Conservation (phyloP, 2,888 invertebrate genomes). For the Clivina fossor region DNA sequence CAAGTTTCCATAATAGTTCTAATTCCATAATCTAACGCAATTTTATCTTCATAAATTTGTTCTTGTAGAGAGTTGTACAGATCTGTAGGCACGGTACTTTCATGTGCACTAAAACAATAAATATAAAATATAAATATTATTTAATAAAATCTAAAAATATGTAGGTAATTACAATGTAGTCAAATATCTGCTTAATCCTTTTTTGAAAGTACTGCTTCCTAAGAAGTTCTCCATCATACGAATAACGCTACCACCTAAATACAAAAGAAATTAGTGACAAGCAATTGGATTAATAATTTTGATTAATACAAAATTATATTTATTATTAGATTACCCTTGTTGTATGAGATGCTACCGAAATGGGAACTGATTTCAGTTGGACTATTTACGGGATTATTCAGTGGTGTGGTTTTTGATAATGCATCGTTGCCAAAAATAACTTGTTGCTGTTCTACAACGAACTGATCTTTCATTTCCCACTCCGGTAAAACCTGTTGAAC, state of each 20-base stretch:
- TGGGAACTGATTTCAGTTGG: constrained; percentile 61
- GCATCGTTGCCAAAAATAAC: constrained; percentile 63
- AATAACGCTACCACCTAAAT: constrained; percentile 47
- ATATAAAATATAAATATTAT: constrained; percentile 1
- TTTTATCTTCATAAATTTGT: constrained; percentile 12
- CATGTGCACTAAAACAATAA: constrained; percentile 49
- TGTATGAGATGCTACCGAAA: constrained; percentile 69
- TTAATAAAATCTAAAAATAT: no score
- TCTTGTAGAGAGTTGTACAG: constrained; percentile 56
- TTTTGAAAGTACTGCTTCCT: constrained; percentile 56
- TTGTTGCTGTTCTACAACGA: constrained; percentile 70
- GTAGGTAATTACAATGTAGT: constrained; percentile 51
- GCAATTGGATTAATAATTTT: not conserved
- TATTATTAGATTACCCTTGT: constrained; percentile 64
- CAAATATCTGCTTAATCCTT: constrained; percentile 61
- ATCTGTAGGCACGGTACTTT: constrained; percentile 55
- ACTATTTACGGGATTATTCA: constrained; percentile 57
- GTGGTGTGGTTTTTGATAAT: constrained; percentile 58
- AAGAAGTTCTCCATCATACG: constrained; percentile 70
- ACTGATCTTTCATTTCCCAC: constrained; percentile 69
- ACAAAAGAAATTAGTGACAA: constrained; percentile 32
- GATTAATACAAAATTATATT: constrained; percentile 46
- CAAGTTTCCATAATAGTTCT: constrained; percentile 59
- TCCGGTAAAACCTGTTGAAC: constrained; percentile 3
- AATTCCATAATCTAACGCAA: constrained; percentile 30